Conservation (phyloP, 2,888 invertebrate genomes). For the Oscheius sp. region DNA sequence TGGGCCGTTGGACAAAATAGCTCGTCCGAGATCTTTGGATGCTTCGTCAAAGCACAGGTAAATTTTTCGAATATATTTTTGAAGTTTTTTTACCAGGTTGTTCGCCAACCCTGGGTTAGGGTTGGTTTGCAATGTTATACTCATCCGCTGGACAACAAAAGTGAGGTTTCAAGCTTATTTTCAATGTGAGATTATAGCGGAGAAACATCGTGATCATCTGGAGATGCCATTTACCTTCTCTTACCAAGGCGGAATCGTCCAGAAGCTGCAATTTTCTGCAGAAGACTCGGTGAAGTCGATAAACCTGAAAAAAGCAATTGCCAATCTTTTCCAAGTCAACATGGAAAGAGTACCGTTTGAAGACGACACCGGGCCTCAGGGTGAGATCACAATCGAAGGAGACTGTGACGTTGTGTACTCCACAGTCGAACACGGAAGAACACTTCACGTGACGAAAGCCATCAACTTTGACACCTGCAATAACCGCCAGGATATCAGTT, state of each 20-base stretch:
- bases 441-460: slow-evolving; percentile 54
- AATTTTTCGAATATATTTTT: no score
- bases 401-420: slow-evolving; percentile 61
- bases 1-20: no score
- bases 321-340: slow-evolving; percentile 2
- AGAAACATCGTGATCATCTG: neutral
- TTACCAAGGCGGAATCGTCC: neutral
- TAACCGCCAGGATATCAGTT: slow-evolving; percentile 63
- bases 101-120: no score
- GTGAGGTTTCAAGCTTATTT: neutral
- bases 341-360: neutral
- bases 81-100: no score
- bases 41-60: no score
- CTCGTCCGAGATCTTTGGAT: no score
- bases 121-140: no score
- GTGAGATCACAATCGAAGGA: slow-evolving; percentile 64
- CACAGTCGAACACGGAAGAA: slow-evolving; percentile 39
- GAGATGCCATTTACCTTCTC: neutral
- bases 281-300: neutral
- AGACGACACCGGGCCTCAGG: neutral
- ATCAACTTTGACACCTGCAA: slow-evolving; percentile 74
- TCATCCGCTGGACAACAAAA: neutral
- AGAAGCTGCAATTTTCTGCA: neutral
- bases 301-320: slow-evolving; percentile 10
- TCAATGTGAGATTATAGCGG: neutral